Evolutionary conservation across 1,140 invertebrate species (phyloP).

Genomic region (Amyelois transitella): DNA sequence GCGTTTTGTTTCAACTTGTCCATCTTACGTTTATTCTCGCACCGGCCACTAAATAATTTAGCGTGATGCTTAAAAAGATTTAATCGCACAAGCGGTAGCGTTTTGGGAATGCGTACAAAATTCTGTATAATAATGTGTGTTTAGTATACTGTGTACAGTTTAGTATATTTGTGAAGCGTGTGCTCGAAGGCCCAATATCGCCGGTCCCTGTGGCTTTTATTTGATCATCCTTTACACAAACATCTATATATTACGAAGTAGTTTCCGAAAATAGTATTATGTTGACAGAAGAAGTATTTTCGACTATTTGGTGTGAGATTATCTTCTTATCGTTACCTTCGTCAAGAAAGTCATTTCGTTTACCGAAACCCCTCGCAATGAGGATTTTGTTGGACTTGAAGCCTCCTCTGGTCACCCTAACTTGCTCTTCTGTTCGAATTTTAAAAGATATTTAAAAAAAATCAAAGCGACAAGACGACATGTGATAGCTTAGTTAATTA

Average conservation of each 20-base stretch:
- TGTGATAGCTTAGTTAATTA: too few relatives aligned
- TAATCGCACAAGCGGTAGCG: too few relatives aligned
- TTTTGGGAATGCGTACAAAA: too few relatives aligned
- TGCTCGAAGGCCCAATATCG: slow-evolving; percentile 8
- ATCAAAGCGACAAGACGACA: too few relatives aligned
- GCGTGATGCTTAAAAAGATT: too few relatives aligned
- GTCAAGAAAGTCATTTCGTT: slow-evolving; percentile 3
- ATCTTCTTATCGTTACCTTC: slow-evolving; percentile 4
- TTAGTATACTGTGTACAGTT: too few relatives aligned
- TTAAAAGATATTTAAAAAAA: too few relatives aligned
- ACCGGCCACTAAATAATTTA: too few relatives aligned
- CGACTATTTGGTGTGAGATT: background rate
- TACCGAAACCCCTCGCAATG: slow-evolving; percentile 3
- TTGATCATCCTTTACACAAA: slow-evolving; percentile 21
- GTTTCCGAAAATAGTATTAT: slow-evolving; percentile 7
- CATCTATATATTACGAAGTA: slow-evolving; percentile 16
- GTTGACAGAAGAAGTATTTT: background rate
- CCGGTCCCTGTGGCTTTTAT: slow-evolving; percentile 29
- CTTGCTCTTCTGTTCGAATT: slow-evolving; percentile 6
- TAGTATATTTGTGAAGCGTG: slow-evolving; percentile 8
- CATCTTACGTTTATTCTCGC: too few relatives aligned
- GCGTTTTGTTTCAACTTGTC: too few relatives aligned
- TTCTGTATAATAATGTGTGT: too few relatives aligned
- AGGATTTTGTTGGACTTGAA: slow-evolving; percentile 3
- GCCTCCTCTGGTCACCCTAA: slow-evolving; percentile 1